A percentile compares a stretch with the other conserved stretches of the same genome.
phyloP scores from a whole-genome alignment of 1,140 invertebrate genomes.

The Euwallacea similis region DNA sequence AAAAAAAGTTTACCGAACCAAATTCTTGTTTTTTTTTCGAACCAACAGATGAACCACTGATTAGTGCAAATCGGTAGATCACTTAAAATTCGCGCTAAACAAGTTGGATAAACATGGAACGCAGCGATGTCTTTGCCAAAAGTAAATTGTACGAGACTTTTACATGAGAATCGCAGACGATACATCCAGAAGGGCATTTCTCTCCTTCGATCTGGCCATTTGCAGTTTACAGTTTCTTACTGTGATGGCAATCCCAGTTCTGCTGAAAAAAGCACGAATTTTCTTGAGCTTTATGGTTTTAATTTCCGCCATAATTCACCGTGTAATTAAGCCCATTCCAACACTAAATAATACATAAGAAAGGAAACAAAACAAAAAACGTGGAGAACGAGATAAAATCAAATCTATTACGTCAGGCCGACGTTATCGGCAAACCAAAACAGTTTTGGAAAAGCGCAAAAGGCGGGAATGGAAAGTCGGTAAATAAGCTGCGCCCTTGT shows the following conservation, averaged over 20 bases:
- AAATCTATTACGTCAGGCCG: slow-evolving; percentile 30
- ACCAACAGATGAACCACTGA: no score
- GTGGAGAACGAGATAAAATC: slow-evolving; percentile 24
- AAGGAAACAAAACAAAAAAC: slow-evolving; percentile 20
- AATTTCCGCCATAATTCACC: slow-evolving; percentile 3
- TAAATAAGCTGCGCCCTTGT: slow-evolving; percentile 38
- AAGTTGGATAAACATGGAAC: slow-evolving; percentile 1
- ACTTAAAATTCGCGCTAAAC: no score
- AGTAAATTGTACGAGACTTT: slow-evolving; percentile 29
- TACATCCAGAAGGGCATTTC: slow-evolving; percentile 18
- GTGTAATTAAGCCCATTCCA: slow-evolving; percentile 4
- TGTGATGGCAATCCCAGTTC: background rate
- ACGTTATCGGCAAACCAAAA: slow-evolving; percentile 36
- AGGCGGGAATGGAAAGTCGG: slow-evolving; percentile 36
- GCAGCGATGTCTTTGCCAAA: slow-evolving; percentile 14
- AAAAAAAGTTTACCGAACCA: no score
- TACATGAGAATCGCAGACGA: slow-evolving; percentile 26
- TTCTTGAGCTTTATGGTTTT: background rate
- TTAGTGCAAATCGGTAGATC: no score
- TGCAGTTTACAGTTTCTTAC: slow-evolving; percentile 10
- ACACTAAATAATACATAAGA: slow-evolving; percentile 7
- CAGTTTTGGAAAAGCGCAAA: slow-evolving; percentile 36
- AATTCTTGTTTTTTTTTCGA: no score
- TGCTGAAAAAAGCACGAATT: no score
- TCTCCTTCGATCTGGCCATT: slow-evolving; percentile 13